These are phyloP conservation scores for Pachymerium ferrugineum DNA, from an alignment of 2,888 invertebrate species.

Conservation along the genomic window DNA sequence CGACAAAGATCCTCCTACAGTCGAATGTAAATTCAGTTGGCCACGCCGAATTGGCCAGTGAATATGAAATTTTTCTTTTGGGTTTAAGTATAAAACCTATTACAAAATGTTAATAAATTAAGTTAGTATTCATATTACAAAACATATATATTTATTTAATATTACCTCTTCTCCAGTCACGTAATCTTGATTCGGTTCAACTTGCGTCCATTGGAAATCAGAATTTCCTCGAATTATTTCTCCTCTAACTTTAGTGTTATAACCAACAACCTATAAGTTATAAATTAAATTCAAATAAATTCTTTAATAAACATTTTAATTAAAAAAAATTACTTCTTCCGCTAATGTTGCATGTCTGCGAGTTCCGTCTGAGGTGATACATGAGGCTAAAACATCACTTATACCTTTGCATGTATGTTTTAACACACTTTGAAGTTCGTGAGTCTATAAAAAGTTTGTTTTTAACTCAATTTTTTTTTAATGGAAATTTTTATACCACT, in stretches of 20 bases:
- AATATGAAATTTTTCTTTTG: conserved; percentile 68
- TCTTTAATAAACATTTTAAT: background rate
- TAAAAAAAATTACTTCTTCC: conserved; percentile 55
- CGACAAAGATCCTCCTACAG: conserved; percentile 77
- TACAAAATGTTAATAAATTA: conserved; percentile 35
- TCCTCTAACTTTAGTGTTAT: conserved; percentile 71
- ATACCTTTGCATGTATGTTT: conserved; percentile 34
- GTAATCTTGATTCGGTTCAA: conserved; percentile 46
- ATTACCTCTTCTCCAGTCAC: conserved; percentile 72
- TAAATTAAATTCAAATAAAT: background rate
- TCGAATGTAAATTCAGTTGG: conserved; percentile 75
- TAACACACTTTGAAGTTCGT: conserved; percentile 25
- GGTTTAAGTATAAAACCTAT: conserved; percentile 61
- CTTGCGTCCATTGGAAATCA: conserved; percentile 45
- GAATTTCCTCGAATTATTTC: conserved; percentile 54
- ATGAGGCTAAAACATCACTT: conserved; percentile 51
- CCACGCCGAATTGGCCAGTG: conserved; percentile 87
- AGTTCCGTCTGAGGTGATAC: conserved; percentile 74
- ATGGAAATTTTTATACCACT: background rate
- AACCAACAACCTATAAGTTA: conserved; percentile 67
- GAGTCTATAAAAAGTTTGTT: conserved; percentile 9
- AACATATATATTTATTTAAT: too few species aligned
- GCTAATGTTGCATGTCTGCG: conserved; percentile 73
- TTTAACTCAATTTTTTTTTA: background rate
- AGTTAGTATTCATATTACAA: too few species aligned